Evolutionary conservation across 2,113 vertebrate species (phyloP).

Genomic region (Pontoporia blainvillei): DNA sequence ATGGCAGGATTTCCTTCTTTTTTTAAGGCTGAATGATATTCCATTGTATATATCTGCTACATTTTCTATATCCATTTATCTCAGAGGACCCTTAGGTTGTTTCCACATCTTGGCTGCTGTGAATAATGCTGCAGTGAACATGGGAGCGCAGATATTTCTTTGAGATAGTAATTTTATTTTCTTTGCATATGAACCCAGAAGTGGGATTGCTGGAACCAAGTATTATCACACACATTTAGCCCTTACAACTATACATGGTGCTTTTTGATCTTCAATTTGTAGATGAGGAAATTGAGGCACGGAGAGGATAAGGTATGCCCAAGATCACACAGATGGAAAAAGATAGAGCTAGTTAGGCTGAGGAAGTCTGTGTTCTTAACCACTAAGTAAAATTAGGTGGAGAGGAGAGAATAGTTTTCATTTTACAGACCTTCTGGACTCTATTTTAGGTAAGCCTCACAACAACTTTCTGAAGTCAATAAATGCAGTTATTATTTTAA

Average conservation of each 20-base stretch:
- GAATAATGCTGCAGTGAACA: neutral
- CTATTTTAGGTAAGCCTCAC: neutral
- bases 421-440: neutral
- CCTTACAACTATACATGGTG: neutral
- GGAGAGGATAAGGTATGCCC: neutral
- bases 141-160: neutral
- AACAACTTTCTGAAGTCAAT: neutral
- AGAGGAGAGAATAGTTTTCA: neutral
- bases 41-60: neutral
- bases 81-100: neutral
- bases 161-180: neutral
- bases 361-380: neutral
- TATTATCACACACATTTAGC: neutral
- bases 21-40: neutral
- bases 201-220: neutral
- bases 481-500: neutral
- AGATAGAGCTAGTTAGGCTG: neutral
- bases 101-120: neutral
- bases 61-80: neutral
- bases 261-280: neutral
- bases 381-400: neutral
- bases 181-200: neutral
- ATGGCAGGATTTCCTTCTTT: neutral
- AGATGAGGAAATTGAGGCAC: neutral
- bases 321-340: neutral